Evolutionary conservation across 2,113 vertebrate species (phyloP), one percentile per base, ranked within the genome.

Genomic region (Clarias batrachus): DNA sequence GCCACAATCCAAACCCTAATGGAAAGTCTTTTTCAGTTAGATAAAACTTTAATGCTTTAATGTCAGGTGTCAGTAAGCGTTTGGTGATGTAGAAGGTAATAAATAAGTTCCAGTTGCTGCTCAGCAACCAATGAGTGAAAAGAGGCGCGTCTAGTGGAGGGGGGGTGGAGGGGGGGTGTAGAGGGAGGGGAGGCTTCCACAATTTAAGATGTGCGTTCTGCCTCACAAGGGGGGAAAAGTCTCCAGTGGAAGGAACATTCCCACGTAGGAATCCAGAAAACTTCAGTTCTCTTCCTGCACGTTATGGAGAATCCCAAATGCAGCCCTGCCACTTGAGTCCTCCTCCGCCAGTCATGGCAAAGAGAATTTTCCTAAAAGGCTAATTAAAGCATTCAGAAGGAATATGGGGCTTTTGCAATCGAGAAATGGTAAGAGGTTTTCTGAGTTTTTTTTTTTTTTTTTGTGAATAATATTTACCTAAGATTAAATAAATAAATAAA

Each of bases 381-480:
- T 37, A 60, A 56, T 66, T 65, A 30, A 16, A 13, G 56, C 66
- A n/a, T 52, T 71, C 16, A 30, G 48, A 65, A 48, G 48, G n/a
- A 81, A 84, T 10, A 94, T 94, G 93, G 93, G 93, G 10, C 93
- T 92, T 88, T 87, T 93, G 21, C 92, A 92, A 48, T 94, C 92
- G 21, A 93, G 92, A 92, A 87, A 90, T 73, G 93, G 93, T 93
- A 87, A 91, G 91, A 78, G 37, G 9, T 37, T 30, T 83, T 48
- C 5, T 48, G 48, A 48, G 48, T 30, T 25, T 33, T 1, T 21
- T 21, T 21, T 1, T 21, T 21, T 21, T 25, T 74, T 16, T 60
- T 12, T 60, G 13, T 52, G 11, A 56, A 13, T 27, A 83, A 52
- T 17, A 4, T 23, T 48, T 11, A 33, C 17, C 14, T 8, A 30